Conservation (phyloP, 2,113 vertebrate species). For the Cepphus grylle region DNA sequence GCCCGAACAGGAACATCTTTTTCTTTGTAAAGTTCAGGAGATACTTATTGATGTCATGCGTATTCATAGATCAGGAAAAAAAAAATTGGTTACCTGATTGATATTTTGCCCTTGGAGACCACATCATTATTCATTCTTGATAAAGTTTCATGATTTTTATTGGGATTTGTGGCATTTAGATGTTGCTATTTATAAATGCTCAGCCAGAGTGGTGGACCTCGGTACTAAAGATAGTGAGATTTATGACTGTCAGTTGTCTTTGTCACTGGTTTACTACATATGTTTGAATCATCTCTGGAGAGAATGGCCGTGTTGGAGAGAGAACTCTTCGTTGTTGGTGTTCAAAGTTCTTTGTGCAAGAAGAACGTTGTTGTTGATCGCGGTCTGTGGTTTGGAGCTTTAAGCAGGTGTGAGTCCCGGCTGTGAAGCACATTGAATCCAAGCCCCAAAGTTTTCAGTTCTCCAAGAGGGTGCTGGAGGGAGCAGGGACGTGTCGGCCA, state of each 20-base stretch:
- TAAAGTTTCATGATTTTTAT: neutral
- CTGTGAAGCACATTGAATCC: neutral
- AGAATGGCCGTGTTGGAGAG: neutral
- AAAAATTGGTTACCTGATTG: neutral
- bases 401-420: neutral
- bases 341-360: neutral
- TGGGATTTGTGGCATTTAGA: neutral
- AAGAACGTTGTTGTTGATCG: neutral
- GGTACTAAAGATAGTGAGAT: neutral
- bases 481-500: neutral
- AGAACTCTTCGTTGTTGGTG: neutral
- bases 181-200: neutral
- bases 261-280: neutral
- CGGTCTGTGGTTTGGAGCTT: neutral
- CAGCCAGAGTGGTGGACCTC: neutral
- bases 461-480: neutral
- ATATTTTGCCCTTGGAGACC: neutral
- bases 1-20: neutral
- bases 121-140: neutral
- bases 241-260: neutral
- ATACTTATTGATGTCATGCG: neutral
- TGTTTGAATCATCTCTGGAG: neutral
- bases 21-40: neutral
- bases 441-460: neutral
- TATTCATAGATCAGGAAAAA: neutral